Base-by-base conservation (phyloP, 1,140 invertebrate species). In the Drosophila sturtevanti region DNA sequence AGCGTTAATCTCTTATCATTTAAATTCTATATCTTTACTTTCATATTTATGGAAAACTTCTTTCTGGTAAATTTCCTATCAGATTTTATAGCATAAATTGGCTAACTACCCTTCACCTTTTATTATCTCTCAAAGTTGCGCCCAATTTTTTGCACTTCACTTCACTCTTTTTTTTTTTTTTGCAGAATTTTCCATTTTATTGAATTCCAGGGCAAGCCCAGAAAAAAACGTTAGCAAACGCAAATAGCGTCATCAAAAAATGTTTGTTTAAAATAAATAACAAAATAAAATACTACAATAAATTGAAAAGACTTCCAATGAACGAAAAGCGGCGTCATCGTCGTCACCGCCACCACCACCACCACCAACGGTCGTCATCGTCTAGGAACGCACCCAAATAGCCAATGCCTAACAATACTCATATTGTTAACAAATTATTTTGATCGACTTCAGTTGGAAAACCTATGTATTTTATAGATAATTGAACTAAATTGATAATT, bases 201-300 rank as follows among this genome's bases (percentile, higher is more conserved):
- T 54, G 54, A 62, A 69, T 80, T 67, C 24, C 58, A 21, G 52
- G 81, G 27, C 79, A 87, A 86, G 75, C 82, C 81, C 82, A 73
- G 34, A 72, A 78, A 77, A 64, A 59, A 58, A 72, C 58, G 70
- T 72, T 72, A 56, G 63, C 51, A 64, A 71, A 86, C 70, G 71
- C 59, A 60, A 60, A 87, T 68, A 78, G 52, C 65, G 70, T 81
- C 78, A 87, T 81, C 84, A 81, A 86, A 86, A 48, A 44, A 75
- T 81, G 80, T 85, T 85, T 85, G 71, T 75, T 77, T 76, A 55
- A 65, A 87, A 79, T 81, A 70, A 81, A 86, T 85, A 85, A 85
- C 77, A 68, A 79, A 76, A 68, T 84, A 48, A 58, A 86, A 72
- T 74, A 77, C 77, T 77, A 81, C 78, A 87, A 48, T 31, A 34